A percentile compares a stretch with the other conserved stretches of the same genome.
These are phyloP conservation scores for Platyrinchus mystaceus DNA, from an alignment of 2,797 vertebrate genomes.

Conservation along the genomic window DNA sequence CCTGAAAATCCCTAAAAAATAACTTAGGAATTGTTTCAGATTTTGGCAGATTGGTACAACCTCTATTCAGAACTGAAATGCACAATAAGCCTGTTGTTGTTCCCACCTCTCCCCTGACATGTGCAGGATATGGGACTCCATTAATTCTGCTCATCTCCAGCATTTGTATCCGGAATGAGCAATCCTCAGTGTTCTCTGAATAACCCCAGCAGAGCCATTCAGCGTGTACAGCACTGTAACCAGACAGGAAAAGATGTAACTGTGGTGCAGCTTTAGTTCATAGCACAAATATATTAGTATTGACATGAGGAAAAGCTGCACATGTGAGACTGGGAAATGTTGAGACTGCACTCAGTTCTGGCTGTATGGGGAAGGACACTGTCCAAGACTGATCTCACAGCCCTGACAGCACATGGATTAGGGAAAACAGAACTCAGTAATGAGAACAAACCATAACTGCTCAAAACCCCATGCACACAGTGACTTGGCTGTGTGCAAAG, in stretches of 20 bases:
- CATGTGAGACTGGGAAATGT: background rate
- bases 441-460: rapidly evolving
- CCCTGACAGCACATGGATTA: background rate
- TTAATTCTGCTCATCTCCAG: background rate
- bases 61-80: background rate
- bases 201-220: background rate
- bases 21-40: background rate
- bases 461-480: background rate
- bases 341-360: background rate
- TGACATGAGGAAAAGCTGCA: background rate
- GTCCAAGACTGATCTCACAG: background rate
- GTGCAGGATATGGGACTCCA: background rate
- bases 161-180: background rate
- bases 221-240: background rate
- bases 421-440: background rate
- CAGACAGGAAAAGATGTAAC: background rate
- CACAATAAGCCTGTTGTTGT: background rate
- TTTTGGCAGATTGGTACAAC: background rate
- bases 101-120: background rate
- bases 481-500: rapidly evolving
- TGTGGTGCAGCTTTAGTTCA: background rate
- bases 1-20: background rate
- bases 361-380: background rate
- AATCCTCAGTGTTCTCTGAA: background rate
- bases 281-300: rapidly evolving